These are phyloP conservation scores for Octopus bimaculoides DNA, from an alignment of 1,140 invertebrate genomes.

Conservation along the genomic window DNA sequence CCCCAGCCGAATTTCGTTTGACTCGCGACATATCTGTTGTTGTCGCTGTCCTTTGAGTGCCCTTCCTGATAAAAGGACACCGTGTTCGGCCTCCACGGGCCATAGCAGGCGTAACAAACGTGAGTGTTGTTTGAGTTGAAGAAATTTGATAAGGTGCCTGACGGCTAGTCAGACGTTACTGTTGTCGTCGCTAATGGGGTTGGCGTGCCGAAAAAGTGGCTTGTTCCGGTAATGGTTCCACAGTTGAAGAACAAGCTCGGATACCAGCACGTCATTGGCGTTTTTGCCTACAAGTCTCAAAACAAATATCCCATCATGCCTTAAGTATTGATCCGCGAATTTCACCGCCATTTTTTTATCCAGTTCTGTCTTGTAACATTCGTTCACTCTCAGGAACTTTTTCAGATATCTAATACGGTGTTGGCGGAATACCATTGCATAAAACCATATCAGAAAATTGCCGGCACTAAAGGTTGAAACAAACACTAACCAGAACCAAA, in stretches of 20 bases:
- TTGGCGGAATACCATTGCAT: slow-evolving; percentile 54
- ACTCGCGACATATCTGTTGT: slow-evolving; percentile 42
- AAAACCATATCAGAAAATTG: slow-evolving; percentile 56
- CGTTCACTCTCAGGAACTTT: slow-evolving; percentile 57
- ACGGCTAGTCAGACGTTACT: slow-evolving; percentile 53
- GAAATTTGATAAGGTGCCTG: slow-evolving; percentile 34
- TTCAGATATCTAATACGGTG: slow-evolving; percentile 55
- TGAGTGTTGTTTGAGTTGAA: slow-evolving; percentile 32
- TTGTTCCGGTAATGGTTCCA: slow-evolving; percentile 57
- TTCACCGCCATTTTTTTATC: slow-evolving; percentile 54
- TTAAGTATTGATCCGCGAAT: slow-evolving; percentile 60
- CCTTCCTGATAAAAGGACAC: slow-evolving; percentile 31
- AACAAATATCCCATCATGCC: slow-evolving; percentile 61
- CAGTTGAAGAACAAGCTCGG: slow-evolving; percentile 59
- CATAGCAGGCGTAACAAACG: background rate
- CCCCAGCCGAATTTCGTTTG: slow-evolving; percentile 21
- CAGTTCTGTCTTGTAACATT: slow-evolving; percentile 50
- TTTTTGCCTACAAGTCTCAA: slow-evolving; percentile 60
- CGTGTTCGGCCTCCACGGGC: slow-evolving; percentile 30
- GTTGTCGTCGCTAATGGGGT: slow-evolving; percentile 51
- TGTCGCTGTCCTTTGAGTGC: slow-evolving; percentile 21
- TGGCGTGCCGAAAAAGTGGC: slow-evolving; percentile 51
- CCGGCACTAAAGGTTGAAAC: slow-evolving; percentile 59
- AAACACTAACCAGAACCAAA: slow-evolving; percentile 65
- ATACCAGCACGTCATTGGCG: slow-evolving; percentile 61